These are phyloP conservation scores for Hypena proboscidalis DNA, from an alignment of 2,888 invertebrate species.

Conservation along the genomic window DNA sequence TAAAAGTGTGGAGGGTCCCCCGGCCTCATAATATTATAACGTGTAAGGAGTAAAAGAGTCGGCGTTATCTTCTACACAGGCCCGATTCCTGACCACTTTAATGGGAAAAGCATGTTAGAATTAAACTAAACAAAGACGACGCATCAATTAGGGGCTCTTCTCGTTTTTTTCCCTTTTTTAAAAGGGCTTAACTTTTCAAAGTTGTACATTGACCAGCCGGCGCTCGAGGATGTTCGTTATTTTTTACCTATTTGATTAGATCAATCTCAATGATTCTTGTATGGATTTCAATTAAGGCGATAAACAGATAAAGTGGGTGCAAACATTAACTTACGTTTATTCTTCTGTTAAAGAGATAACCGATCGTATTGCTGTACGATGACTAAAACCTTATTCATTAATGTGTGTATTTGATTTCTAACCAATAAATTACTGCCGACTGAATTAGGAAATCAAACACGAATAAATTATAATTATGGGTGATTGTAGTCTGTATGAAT, in stretches of 20 bases:
- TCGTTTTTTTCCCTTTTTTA: slow-evolving; percentile 67
- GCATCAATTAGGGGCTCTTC: slow-evolving; percentile 83
- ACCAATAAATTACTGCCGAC: no score
- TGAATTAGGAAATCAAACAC: no score
- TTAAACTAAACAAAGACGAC: slow-evolving; percentile 86
- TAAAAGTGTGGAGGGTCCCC: slow-evolving; percentile 63
- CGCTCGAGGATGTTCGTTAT: slow-evolving; percentile 70
- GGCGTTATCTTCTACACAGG: slow-evolving; percentile 78
- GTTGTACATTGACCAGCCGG: slow-evolving; percentile 77
- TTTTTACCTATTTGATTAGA: slow-evolving; percentile 82
- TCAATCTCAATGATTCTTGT: slow-evolving; percentile 81
- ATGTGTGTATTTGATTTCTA: neutral
- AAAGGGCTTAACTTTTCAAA: slow-evolving; percentile 80
- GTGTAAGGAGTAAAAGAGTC: slow-evolving; percentile 83
- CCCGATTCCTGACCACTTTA: slow-evolving; percentile 84
- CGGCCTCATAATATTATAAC: slow-evolving; percentile 81
- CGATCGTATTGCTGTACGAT: slow-evolving; percentile 4
- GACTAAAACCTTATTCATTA: neutral
- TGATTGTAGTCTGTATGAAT: no score
- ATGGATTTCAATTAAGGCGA: slow-evolving; percentile 78
- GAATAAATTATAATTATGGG: no score
- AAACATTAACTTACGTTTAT: slow-evolving; percentile 55
- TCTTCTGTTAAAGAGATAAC: slow-evolving; percentile 40
- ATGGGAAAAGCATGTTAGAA: slow-evolving; percentile 86
- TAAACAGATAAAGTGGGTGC: slow-evolving; percentile 74